Evolutionary conservation across 2,797 vertebrate species (phyloP), one percentile per base, ranked within the genome.

Genomic region (Hippopotamyrus pictus): DNA sequence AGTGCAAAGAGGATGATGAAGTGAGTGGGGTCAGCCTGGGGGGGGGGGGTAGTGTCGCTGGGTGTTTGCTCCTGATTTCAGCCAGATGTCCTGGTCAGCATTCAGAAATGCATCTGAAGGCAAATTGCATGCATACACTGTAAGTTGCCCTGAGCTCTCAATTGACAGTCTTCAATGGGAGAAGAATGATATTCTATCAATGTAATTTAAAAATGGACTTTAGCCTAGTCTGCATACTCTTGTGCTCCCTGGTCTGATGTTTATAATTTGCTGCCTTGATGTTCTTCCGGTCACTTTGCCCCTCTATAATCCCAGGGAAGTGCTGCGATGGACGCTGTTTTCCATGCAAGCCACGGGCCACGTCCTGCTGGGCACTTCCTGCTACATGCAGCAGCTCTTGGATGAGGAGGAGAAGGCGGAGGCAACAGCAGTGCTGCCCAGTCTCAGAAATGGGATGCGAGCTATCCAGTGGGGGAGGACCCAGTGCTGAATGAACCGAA

Each of bases 321-420:
- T 94, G 44, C 92, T 99, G 86, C 96, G 96, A 90, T 99, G 97
- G 97, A 95, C 95, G 0, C 92, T 97, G 76, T 96, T 98, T 92
- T 96, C 96, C 93, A 98, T 99, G 98, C 98, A 97, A 92, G 94
- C 97, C 91, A 97, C 97, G 0, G 98, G 98, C 19, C 98, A 99
- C 3, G 88, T 98, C 93, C 95, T 99, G 89, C 95, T 99, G 0
- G 97, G 98, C 89, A 97, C 97, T 57, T 99, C 98, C 76, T 96
- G 96, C 91, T 99, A 99, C 93, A 96, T 99, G 89, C 97, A 98
- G 94, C 97, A 97, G 91, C 94, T 99, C 87, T 94, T 99, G 93
- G 97, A 98, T 0, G 96, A 97, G 86, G 96, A 96, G 0, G 96
- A 96, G 88, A 95, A 88, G 83, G 93, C 44, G 0, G 95, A 95